Conservation (phyloP, 2,797 vertebrate species). For the Xenops minutus region DNA sequence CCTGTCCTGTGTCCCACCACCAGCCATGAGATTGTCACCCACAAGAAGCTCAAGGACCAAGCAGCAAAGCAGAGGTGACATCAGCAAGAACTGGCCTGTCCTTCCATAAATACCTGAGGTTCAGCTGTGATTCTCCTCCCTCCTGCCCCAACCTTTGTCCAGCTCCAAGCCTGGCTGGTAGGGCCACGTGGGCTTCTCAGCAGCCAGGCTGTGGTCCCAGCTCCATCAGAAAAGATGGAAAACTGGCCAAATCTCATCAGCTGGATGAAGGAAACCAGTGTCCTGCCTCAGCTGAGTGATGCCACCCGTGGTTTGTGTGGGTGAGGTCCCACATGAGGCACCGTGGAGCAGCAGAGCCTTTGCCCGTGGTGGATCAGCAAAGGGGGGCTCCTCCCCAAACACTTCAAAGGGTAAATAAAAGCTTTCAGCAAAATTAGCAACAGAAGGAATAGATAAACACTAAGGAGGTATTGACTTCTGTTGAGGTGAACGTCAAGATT, state of each 20-base stretch:
- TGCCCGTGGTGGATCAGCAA: fast-evolving
- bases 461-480: conserved; percentile 70
- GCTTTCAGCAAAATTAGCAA: conserved; percentile 64
- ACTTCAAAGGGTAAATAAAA: conserved; percentile 31
- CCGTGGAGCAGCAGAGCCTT: not conserved
- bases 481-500: conserved; percentile 69
- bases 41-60: not conserved
- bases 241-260: not conserved
- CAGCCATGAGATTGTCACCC: fast-evolving
- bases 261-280: not conserved
- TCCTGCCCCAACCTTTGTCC: not conserved
- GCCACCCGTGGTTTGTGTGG: not conserved
- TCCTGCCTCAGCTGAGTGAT: fast-evolving
- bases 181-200: not conserved
- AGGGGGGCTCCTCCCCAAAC: not conserved
- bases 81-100: not conserved
- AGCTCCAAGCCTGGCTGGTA: not conserved
- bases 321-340: fast-evolving
- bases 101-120: not conserved
- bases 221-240: not conserved
- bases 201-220: not conserved
- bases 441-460: conserved; percentile 66
- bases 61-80: not conserved
- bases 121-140: not conserved
- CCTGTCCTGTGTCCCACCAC: fast-evolving